phyloP scores from a whole-genome alignment of 2,113 vertebrate genomes.

The Charina bottae region DNA sequence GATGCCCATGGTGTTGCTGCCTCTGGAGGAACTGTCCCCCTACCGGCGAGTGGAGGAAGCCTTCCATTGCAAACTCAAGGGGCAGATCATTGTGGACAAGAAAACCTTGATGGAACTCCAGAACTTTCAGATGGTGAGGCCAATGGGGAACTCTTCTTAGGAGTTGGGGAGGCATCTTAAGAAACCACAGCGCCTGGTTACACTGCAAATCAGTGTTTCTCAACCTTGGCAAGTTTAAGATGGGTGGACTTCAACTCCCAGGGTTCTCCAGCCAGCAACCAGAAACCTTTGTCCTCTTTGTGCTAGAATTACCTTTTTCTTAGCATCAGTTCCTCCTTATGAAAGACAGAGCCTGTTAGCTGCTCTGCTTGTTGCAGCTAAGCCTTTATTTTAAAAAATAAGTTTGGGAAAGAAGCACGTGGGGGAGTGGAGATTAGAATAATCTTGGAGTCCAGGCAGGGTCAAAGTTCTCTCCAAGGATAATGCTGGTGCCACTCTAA shows the following conservation, averaged over 20 bases:
- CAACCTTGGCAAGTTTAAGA: no score
- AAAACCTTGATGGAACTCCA: conserved; percentile 90
- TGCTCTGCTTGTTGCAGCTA: not conserved
- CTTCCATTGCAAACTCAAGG: conserved; percentile 90
- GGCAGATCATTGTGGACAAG: conserved; percentile 85
- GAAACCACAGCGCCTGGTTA: no score
- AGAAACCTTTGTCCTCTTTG: not conserved
- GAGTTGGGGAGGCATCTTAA: not conserved
- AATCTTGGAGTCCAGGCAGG: conserved; percentile 33
- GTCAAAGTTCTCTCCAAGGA: conserved; percentile 13
- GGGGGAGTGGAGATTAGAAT: not conserved
- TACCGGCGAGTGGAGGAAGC: conserved; percentile 82
- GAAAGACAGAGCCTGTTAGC: not conserved
- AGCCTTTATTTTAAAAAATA: not conserved
- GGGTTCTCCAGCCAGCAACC: no score
- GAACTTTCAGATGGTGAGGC: conserved; percentile 91
- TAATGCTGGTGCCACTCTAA: conserved; percentile 60
- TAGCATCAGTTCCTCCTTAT: not conserved
- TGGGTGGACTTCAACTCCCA: no score
- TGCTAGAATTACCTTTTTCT: not conserved
- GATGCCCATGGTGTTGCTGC: conserved; percentile 73
- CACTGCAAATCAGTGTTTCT: not conserved
- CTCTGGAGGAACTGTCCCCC: conserved; percentile 76
- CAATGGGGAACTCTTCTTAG: no score
- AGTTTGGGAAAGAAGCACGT: not conserved